phyloP scores from a whole-genome alignment of 2,888 invertebrate genomes.

The Ferrisia virgata region DNA sequence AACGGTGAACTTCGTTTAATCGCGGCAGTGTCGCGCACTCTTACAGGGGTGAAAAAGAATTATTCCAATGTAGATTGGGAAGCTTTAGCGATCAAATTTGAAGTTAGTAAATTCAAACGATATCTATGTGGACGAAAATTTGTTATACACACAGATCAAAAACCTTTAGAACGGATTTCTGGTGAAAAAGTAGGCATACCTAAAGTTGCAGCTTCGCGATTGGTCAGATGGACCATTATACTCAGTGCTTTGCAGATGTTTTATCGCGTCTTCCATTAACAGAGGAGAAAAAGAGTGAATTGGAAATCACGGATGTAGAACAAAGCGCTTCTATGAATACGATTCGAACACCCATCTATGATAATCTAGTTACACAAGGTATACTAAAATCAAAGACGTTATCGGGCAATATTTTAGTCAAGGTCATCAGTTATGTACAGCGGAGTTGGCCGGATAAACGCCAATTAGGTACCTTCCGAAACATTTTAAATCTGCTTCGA shows the following conservation, averaged over 20 bases:
- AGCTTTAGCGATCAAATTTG: conserved; percentile 50
- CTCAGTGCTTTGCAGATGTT: background rate
- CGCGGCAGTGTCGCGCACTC: conserved; percentile 49
- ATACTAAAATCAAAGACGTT: too few relatives aligned
- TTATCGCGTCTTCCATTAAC: too few relatives aligned
- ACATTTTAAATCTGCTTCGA: too few relatives aligned
- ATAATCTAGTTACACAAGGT: too few relatives aligned
- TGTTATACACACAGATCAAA: conserved; percentile 53
- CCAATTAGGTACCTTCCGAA: too few relatives aligned
- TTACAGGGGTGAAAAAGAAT: conserved; percentile 49
- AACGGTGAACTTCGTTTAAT: conserved; percentile 40
- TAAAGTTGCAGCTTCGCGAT: background rate
- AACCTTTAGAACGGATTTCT: conserved; percentile 53
- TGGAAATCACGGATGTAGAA: too few relatives aligned
- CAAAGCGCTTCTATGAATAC: too few relatives aligned
- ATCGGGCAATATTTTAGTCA: too few relatives aligned
- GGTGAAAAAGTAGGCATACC: conserved; percentile 13
- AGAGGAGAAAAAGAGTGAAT: too few relatives aligned
- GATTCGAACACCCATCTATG: background rate
- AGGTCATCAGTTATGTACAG: too few relatives aligned
- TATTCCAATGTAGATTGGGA: conserved; percentile 51
- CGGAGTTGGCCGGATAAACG: too few relatives aligned
- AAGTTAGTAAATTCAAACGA: conserved; percentile 49
- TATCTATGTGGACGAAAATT: conserved; percentile 50
- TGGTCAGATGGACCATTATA: background rate